Percentiles rank a stretch among this genome's conserved stretches.
Conservation (phyloP, 2,888 invertebrate species). For the Oconnorella tubifera region DNA sequence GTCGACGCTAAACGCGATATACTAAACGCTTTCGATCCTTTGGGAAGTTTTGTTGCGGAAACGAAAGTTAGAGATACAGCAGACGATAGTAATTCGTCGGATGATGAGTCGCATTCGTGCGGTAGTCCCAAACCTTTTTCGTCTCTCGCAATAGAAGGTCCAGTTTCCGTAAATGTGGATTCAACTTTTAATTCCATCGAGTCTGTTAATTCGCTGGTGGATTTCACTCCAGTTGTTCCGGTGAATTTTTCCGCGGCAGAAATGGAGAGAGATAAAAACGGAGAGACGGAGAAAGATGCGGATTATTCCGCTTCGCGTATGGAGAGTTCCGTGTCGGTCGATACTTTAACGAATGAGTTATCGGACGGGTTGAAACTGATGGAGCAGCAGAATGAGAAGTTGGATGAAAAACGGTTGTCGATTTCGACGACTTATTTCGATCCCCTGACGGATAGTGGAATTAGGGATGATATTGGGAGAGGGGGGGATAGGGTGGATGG, state of each 20-base stretch:
- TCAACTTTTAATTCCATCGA: constrained; percentile 6
- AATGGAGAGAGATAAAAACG: neutral
- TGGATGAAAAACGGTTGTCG: constrained; percentile 46
- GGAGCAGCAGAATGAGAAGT: constrained; percentile 47
- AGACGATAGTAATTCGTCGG: neutral
- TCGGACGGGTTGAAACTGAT: constrained; percentile 39
- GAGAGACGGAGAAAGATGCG: neutral
- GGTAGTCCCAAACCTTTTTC: no score
- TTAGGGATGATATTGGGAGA: neutral
- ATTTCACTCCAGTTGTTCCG: neutral
- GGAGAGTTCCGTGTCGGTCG: constrained; percentile 19
- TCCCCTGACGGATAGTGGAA: constrained; percentile 30
- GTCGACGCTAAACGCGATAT: neutral
- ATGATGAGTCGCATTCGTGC: neutral
- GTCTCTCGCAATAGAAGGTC: neutral
- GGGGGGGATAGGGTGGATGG: constrained; percentile 13
- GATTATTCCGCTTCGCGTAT: neutral
- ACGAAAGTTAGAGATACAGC: neutral
- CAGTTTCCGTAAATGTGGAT: neutral
- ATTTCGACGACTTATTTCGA: constrained; percentile 48
- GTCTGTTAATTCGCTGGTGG: neutral
- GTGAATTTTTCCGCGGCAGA: neutral
- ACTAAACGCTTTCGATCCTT: neutral
- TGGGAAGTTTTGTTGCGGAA: neutral
- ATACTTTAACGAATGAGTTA: constrained; percentile 27